Base-by-base conservation (phyloP, 2,888 invertebrate genomes). In the Vanessa cardui region DNA sequence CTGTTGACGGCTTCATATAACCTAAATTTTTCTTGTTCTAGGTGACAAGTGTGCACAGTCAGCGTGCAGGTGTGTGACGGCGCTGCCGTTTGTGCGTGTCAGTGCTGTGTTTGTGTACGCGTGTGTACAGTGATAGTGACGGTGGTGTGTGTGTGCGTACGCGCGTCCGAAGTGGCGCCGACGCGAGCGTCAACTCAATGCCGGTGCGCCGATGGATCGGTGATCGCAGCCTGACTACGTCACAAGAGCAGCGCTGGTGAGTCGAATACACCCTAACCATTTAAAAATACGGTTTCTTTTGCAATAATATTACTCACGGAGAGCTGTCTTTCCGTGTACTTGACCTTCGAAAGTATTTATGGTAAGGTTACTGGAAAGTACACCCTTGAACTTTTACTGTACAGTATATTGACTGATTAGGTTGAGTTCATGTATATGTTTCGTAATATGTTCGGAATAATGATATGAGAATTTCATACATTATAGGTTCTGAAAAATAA, bases 121-220 rank as follows among this genome's bases (percentile, higher is more conserved):
- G 60, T 60, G 68, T 65, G 77, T 69, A 70, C 70, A 70, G 68
- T 74, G 77, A 65, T 62, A 62, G 80, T 81, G 80, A 66, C 70
- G 74, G 70, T 56, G 56, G 56, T 56, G 56, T 79, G 78, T 70
- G 75, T 71, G 81, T 78, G 82, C 71, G 74, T 66, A 79, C 73
- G 78, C 74, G 84, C 85, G 88, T 86, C 86, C 83, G 82, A 72
- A 74, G 88, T 82, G 87, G 84, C 87, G 88, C 87, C 86, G 83
- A 83, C 86, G 85, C 83, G 77, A 83, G 82, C 83, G 83, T 85
- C 86, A 85, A 84, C 81, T 89, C 88, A 82, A 91, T 91, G 91
- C 88, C 88, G 87, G 87, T 88, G 86, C 84, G 89, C 87, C 89
- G 88, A 92, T 92, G 92, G 92, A 91, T 83, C 91, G 92, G 92